A percentile compares a stretch with the other conserved stretches of the same genome.
Evolutionary conservation across 2,797 vertebrate species (phyloP).

Genomic region (Prunella strophiata): DNA sequence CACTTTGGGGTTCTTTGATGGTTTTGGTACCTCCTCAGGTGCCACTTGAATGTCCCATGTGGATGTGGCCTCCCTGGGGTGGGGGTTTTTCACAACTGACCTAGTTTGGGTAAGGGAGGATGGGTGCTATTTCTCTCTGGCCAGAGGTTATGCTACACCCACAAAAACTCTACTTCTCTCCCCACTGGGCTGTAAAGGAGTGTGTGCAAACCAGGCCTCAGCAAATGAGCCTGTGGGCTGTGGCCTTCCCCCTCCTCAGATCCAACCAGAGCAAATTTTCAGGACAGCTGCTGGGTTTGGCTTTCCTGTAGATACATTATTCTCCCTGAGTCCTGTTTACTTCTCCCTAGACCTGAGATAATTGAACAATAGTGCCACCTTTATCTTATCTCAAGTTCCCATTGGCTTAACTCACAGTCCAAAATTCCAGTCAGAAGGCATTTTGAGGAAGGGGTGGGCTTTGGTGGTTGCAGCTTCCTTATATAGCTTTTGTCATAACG

Average conservation of each 20-base stretch:
- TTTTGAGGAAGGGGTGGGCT: neutral
- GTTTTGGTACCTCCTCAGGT: neutral
- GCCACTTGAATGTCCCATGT: accelerated
- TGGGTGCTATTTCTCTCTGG: neutral
- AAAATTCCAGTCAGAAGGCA: neutral
- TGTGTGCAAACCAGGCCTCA: neutral
- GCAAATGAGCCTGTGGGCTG: neutral
- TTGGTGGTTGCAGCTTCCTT: neutral
- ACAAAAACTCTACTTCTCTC: neutral
- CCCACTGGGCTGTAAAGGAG: neutral
- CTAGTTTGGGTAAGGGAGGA: neutral
- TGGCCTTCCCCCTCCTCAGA: neutral
- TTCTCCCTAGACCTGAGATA: neutral
- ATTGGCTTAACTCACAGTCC: neutral
- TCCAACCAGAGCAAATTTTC: neutral
- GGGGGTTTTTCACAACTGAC: neutral
- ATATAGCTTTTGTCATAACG: neutral
- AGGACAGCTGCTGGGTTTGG: neutral
- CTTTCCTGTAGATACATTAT: neutral
- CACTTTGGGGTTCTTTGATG: neutral
- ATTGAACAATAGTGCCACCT: neutral
- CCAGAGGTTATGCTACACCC: neutral
- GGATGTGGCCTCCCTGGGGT: accelerated
- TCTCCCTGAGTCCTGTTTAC: neutral
- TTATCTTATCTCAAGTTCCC: neutral